phyloP scores from a whole-genome alignment of 2,888 invertebrate genomes.

The Hololepta plana region DNA sequence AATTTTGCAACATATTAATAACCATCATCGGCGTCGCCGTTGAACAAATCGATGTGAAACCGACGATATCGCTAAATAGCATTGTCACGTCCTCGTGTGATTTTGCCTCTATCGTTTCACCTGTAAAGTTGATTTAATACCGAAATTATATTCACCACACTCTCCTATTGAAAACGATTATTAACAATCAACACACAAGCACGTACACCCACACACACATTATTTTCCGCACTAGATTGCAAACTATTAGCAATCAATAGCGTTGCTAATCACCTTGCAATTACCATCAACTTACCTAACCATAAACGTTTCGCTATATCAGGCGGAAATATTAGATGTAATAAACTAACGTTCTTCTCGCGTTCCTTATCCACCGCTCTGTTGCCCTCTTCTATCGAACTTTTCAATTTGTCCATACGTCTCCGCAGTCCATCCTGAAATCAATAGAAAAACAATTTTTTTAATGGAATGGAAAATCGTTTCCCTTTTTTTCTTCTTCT shows the following conservation, averaged over 20 bases:
- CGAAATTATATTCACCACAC: too few relatives aligned
- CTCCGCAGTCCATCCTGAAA: constrained; percentile 66
- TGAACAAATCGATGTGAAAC: constrained; percentile 90
- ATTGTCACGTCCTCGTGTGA: constrained; percentile 88
- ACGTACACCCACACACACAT: too few relatives aligned
- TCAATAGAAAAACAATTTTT: too few relatives aligned
- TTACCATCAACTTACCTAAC: constrained; percentile 62
- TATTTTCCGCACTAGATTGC: too few relatives aligned
- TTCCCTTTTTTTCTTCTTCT: too few relatives aligned
- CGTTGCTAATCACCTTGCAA: constrained; percentile 1
- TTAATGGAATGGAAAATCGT: too few relatives aligned
- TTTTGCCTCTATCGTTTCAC: constrained; percentile 81
- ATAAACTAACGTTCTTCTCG: constrained; percentile 84
- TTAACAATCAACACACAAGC: too few relatives aligned
- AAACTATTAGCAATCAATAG: too few relatives aligned
- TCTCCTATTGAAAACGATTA: too few relatives aligned
- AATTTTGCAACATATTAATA: constrained; percentile 81
- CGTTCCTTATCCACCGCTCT: constrained; percentile 82
- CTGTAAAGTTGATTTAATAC: too few relatives aligned
- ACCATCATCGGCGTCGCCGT: constrained; percentile 92
- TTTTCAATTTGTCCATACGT: constrained; percentile 87
- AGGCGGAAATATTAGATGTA: constrained; percentile 88
- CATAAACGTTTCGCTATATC: constrained; percentile 86
- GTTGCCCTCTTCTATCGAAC: constrained; percentile 84
- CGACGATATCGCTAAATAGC: constrained; percentile 91